These are phyloP conservation scores for Oncorhynchus clarkii DNA, from an alignment of 2,113 vertebrate species.

Conservation along the genomic window DNA sequence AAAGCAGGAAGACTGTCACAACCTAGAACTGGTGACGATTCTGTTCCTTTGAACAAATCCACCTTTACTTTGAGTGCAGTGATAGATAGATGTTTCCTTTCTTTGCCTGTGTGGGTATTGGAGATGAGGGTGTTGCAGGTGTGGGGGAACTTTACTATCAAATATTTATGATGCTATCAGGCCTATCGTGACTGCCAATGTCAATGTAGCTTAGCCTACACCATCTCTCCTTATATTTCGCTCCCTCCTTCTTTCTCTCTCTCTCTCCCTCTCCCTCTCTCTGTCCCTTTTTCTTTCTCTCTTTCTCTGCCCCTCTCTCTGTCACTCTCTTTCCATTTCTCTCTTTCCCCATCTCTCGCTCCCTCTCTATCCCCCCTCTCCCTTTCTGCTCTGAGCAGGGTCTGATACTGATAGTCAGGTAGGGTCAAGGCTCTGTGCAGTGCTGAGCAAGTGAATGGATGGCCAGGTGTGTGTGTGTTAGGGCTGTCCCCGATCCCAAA, in stretches of 20 bases:
- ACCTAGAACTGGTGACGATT: constrained; percentile 38
- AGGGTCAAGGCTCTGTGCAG: constrained; percentile 31
- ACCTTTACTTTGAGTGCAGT: constrained; percentile 10
- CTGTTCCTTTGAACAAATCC: constrained; percentile 35
- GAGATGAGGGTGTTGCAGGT: constrained; percentile 19
- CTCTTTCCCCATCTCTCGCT: neutral
- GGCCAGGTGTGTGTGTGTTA: constrained; percentile 21
- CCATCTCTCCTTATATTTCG: neutral
- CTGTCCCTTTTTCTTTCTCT: neutral
- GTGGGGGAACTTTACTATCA: constrained; percentile 45
- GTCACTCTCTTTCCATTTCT: neutral
- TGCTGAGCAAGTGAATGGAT: constrained; percentile 55
- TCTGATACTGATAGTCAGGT: constrained; percentile 35
- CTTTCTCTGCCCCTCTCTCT: neutral
- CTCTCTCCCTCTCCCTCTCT: neutral
- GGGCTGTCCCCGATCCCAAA: too few species aligned
- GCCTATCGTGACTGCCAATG: constrained; percentile 29
- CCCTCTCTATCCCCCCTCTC: too few species aligned
- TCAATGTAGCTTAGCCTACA: constrained; percentile 9
- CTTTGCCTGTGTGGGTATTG: constrained; percentile 21
- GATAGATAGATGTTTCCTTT: neutral
- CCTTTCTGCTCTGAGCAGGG: constrained; percentile 13
- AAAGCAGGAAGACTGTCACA: constrained; percentile 33
- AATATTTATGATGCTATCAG: constrained; percentile 65
- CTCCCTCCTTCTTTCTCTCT: neutral